Base-by-base conservation (phyloP, 1,140 invertebrate species). In the Maconellicoccus hirsutus region DNA sequence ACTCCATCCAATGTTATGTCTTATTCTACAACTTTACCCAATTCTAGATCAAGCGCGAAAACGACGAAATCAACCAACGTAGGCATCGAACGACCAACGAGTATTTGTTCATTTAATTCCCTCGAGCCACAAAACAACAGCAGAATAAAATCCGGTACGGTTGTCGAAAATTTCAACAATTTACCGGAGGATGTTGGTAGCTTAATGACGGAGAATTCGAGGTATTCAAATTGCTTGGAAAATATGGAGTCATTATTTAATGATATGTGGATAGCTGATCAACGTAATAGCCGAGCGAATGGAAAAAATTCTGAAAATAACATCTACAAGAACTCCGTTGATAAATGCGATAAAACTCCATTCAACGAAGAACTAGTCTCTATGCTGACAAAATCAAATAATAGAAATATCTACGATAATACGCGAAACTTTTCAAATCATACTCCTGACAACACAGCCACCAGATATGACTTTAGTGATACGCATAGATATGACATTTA, bases 1-100 rank as follows among this genome's bases (percentile, higher is more conserved):
- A 79, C 29, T 39, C 71, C 10, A 74, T 78, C 38, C 69, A 75
- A 33, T 72, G 76, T 19, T 61, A 72, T 4, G 59, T 59, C 72
- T 0, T 70, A 71, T 8, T 74, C 14, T 29, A 42, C n/a, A 19
- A 19, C 69, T 14, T 26, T 23, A 66, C 16, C 33, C 6, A 38
- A 38, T 14, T 19, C 59, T 19, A n/a, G n/a, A 27, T 19, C 1
- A 39, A 33, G 23, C 38, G 6, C 26, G 71, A 70, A 66, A 69
- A 71, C 7, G 52, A 14, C 1, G n/a, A 59, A 25, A 33, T 38
- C 12, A 6, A 25, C 12, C 21, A 42, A 19, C 22, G 4, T 8
- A 14, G 29, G 14, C 16, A n/a, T 10, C 59, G 14, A 16, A 69
- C 26, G 33, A 6, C 61, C 61, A 7, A 69, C 25, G n/a, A 69